phyloP scores from a whole-genome alignment of 2,113 vertebrate genomes.

The Puffinus mauretanicus region DNA sequence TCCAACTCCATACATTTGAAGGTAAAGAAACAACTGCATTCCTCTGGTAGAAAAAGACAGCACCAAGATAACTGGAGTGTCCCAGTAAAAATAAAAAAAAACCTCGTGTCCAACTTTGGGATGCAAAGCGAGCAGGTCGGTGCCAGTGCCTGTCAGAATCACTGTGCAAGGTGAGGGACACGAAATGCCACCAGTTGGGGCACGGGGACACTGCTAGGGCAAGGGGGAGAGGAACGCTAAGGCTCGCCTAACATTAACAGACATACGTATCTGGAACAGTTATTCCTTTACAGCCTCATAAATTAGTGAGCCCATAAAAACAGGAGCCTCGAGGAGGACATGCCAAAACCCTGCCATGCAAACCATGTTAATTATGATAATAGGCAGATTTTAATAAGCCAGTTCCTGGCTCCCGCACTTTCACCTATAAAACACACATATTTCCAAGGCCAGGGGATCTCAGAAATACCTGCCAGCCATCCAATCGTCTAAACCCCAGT shows the following conservation, averaged over 20 bases:
- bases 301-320: conserved; percentile 11
- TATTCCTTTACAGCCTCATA: conserved; percentile 38
- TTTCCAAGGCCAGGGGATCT: background rate
- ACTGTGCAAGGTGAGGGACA: background rate
- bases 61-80: background rate
- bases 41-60: background rate
- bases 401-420: background rate
- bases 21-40: background rate
- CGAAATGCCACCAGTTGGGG: background rate
- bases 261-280: background rate
- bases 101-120: background rate
- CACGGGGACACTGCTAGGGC: background rate
- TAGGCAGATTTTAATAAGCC: conserved; percentile 9
- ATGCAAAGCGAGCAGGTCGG: background rate
- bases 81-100: background rate
- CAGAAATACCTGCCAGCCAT: background rate
- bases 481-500: background rate
- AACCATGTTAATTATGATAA: conserved; percentile 7
- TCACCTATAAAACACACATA: background rate
- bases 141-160: background rate
- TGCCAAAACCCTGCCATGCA: conserved; percentile 5
- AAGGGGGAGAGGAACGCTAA: background rate
- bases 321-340: background rate
- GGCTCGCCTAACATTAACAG: background rate
- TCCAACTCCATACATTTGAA: background rate